phyloP scores from a whole-genome alignment of 1,140 invertebrate genomes.

The Halyomorpha halys region DNA sequence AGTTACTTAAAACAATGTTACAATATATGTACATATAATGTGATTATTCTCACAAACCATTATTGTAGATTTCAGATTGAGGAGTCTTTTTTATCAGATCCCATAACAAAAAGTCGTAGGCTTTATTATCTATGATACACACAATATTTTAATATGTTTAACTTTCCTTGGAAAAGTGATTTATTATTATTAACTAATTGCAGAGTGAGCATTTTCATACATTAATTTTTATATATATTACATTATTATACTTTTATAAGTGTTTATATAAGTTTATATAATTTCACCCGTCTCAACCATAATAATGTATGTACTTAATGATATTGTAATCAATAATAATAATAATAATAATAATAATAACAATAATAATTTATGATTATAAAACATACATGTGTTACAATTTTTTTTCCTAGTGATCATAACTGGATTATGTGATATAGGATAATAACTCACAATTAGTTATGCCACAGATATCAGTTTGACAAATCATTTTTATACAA shows the following conservation, averaged over 20 bases:
- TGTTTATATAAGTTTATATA: conserved; percentile 27
- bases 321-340: conserved; percentile 15
- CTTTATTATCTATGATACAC: conserved; percentile 27
- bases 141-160: conserved; percentile 26
- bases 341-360: conserved; percentile 21
- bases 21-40: conserved; percentile 18
- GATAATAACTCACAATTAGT: conserved; percentile 12
- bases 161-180: conserved; percentile 27
- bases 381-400: conserved; percentile 25
- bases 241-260: conserved; percentile 28
- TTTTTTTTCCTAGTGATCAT: conserved; percentile 14
- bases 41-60: conserved; percentile 17
- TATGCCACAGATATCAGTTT: conserved; percentile 6
- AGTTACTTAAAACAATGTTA: conserved; percentile 20
- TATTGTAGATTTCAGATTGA: conserved; percentile 21
- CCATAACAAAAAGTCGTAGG: conserved; percentile 22
- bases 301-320: conserved; percentile 24
- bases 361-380: conserved; percentile 25
- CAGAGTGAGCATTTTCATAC: conserved; percentile 28
- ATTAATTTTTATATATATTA: conserved; percentile 27
- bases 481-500: conserved; percentile 17
- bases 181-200: conserved; percentile 28
- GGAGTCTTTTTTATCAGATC: conserved; percentile 20
- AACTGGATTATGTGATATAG: neutral
- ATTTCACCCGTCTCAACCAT: conserved; percentile 28